Percentiles rank a stretch among this genome's conserved stretches.
phyloP scores from a whole-genome alignment of 2,888 invertebrate genomes.

The Rhyacophila evoluta region DNA sequence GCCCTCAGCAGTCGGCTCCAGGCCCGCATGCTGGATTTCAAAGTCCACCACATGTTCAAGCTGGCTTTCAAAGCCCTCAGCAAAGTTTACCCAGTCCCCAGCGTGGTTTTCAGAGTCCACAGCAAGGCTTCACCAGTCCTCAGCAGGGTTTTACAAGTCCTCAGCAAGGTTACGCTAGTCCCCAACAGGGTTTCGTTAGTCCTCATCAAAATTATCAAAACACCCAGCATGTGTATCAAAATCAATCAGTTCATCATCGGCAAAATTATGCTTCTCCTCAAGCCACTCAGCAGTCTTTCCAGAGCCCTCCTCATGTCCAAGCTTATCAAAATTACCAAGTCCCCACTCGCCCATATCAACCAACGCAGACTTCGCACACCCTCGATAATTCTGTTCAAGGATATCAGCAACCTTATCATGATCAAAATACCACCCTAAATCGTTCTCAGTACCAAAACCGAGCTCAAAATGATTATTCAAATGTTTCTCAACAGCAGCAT shows the following conservation, averaged over 20 bases:
- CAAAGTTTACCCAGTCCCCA: conserved; percentile 61
- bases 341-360: conserved; percentile 59
- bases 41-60: conserved; percentile 46
- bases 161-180: conserved; percentile 48
- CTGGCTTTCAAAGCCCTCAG: conserved; percentile 65
- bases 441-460: conserved; percentile 55
- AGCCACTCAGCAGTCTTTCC: conserved; percentile 58
- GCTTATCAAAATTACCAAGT: conserved; percentile 57
- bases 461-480: conserved; percentile 54
- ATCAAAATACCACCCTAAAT: conserved; percentile 46
- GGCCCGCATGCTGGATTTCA: conserved; percentile 40
- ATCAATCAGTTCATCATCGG: conserved; percentile 27
- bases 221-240: conserved; percentile 39
- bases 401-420: conserved; percentile 41
- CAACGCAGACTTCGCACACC: not conserved
- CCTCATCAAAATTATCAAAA: conserved; percentile 48
- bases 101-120: conserved; percentile 65
- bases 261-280: not conserved
- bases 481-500: conserved; percentile 42
- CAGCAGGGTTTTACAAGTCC: conserved; percentile 48
- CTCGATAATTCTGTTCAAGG: conserved; percentile 18
- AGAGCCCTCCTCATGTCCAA: conserved; percentile 65
- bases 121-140: conserved; percentile 57
- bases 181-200: conserved; percentile 44
- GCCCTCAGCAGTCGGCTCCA: conserved; percentile 60